These are phyloP conservation scores for Pan paniscus DNA, from an alignment of 2,113 vertebrate genomes.

Conservation along the genomic window DNA sequence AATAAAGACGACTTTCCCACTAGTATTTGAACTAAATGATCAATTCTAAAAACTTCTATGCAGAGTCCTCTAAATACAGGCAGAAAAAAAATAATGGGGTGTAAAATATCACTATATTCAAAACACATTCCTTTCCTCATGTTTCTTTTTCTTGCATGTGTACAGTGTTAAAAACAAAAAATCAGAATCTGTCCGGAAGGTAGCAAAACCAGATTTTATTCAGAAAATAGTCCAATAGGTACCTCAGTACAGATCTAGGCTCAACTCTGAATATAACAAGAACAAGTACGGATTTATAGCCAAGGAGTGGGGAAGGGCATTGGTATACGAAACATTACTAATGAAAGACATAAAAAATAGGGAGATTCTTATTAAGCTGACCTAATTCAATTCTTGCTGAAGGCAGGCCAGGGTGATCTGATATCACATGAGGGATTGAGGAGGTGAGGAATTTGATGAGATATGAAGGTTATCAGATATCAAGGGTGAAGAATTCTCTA, in stretches of 20 bases:
- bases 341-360: neutral
- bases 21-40: slow-evolving; percentile 52
- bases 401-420: neutral
- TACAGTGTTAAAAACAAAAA: neutral
- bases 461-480: neutral
- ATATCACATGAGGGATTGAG: too few species aligned
- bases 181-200: neutral
- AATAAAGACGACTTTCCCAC: slow-evolving; percentile 8
- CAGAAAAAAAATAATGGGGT: slow-evolving; percentile 18
- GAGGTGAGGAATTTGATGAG: neutral
- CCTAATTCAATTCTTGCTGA: neutral
- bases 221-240: neutral
- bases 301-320: fast-evolving
- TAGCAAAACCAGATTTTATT: neutral
- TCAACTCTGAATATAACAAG: neutral
- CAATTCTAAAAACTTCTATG: neutral
- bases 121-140: neutral
- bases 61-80: neutral
- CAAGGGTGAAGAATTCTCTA: neutral
- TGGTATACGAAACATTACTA: neutral
- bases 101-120: slow-evolving; percentile 48
- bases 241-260: neutral
- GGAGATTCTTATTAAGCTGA: neutral
- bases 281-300: neutral
- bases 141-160: neutral